Conservation (phyloP, 2,888 invertebrate genomes). For the Eudasyphora cyanicolor region DNA sequence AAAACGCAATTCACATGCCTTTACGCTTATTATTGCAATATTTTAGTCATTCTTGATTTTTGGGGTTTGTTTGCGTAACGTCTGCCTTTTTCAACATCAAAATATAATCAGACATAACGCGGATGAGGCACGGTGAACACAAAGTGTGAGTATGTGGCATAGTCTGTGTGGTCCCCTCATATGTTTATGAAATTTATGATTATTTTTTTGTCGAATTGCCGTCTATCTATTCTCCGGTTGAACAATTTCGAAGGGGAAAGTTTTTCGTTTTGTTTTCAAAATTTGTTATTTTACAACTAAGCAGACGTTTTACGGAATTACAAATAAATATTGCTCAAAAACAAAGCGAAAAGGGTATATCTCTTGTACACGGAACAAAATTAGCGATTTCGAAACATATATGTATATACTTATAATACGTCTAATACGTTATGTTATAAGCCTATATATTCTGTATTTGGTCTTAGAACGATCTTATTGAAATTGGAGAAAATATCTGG, state of each 20-base stretch:
- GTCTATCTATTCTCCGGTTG: too few species aligned
- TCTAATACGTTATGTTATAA: too few species aligned
- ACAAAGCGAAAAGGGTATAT: background rate
- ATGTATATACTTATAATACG: too few species aligned
- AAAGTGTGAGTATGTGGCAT: background rate
- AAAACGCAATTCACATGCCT: background rate
- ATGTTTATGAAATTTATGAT: constrained; percentile 51
- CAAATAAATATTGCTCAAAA: too few species aligned
- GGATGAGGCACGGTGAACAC: background rate
- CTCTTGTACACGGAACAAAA: too few species aligned
- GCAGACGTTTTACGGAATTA: constrained; percentile 48
- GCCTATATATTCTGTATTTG: too few species aligned
- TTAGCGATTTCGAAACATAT: too few species aligned
- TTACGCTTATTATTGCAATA: constrained; percentile 16
- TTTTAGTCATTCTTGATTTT: constrained; percentile 18
- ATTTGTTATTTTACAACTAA: constrained; percentile 48
- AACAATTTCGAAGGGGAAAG: constrained; percentile 20
- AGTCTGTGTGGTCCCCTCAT: background rate
- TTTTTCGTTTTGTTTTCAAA: background rate
- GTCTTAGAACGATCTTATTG: too few species aligned
- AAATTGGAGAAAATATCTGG: too few species aligned
- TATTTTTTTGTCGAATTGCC: too few species aligned
- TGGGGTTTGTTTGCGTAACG: constrained; percentile 38
- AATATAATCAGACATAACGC: background rate
- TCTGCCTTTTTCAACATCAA: constrained; percentile 28